These are phyloP conservation scores for Peromyscus nudipes DNA, from an alignment of 2,797 vertebrate genomes.

Conservation along the genomic window DNA sequence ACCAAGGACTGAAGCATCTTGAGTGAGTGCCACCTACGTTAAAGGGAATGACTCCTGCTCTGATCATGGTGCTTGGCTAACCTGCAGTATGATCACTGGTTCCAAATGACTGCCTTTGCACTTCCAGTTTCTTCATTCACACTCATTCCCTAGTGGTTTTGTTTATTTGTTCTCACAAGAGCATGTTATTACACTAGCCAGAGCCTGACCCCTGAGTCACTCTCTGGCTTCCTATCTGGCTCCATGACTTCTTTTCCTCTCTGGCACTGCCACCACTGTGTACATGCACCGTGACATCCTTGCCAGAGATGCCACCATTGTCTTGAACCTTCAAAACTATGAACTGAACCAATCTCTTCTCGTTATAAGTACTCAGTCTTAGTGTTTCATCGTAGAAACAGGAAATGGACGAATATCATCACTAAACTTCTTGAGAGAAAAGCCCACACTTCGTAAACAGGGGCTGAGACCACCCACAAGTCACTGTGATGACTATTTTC, in stretches of 20 bases:
- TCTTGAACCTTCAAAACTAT: neutral
- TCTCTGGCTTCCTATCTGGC: neutral
- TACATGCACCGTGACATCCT: neutral
- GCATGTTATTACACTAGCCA: no score
- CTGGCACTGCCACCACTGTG: neutral
- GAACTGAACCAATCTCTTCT: neutral
- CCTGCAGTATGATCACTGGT: neutral
- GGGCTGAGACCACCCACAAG: neutral
- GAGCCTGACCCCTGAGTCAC: neutral
- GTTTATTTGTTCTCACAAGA: neutral
- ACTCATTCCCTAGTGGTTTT: neutral
- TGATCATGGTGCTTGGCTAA: neutral
- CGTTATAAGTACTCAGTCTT: neutral
- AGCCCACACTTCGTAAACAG: neutral
- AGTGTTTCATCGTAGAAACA: neutral
- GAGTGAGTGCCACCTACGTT: neutral
- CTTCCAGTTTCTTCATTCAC: neutral
- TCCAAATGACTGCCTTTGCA: neutral
- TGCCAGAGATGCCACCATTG: neutral
- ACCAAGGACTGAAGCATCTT: neutral
- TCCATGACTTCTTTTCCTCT: neutral
- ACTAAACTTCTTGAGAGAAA: neutral
- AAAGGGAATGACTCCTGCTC: neutral
- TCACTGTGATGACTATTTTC: neutral
- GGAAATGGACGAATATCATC: neutral